These are phyloP conservation scores for Parotia lawesii DNA, from an alignment of 2,113 vertebrate genomes.

Conservation along the genomic window DNA sequence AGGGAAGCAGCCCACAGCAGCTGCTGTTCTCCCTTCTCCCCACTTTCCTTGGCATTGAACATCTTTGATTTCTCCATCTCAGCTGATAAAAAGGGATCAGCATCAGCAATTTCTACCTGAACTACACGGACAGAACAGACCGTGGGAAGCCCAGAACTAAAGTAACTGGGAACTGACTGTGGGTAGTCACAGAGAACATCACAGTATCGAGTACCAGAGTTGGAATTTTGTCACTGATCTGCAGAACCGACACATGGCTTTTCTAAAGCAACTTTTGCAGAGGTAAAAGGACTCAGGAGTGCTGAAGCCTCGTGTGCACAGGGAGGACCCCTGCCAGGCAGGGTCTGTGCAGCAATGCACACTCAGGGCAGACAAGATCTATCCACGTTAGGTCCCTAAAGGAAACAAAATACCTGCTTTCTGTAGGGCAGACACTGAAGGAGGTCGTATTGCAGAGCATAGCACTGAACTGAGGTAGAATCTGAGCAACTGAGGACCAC, in stretches of 20 bases:
- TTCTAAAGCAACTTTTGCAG: background rate
- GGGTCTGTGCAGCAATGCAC: background rate
- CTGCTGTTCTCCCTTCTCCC: background rate
- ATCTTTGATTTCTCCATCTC: background rate
- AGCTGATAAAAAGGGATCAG: background rate
- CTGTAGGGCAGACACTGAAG: background rate
- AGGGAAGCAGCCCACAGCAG: background rate
- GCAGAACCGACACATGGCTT: background rate
- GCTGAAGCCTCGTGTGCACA: background rate
- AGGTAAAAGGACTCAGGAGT: background rate
- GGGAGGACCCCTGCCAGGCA: background rate
- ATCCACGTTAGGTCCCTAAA: background rate
- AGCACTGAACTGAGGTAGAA: slow-evolving; percentile 42
- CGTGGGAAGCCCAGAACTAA: background rate
- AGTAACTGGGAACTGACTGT: background rate
- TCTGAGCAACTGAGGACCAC: background rate
- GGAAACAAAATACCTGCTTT: background rate
- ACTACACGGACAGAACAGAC: background rate
- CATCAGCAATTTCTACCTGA: background rate
- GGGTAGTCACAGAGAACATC: background rate
- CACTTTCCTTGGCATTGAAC: background rate
- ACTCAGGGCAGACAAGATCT: background rate
- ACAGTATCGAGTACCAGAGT: background rate
- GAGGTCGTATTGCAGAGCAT: background rate
- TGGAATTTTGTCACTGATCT: background rate